phyloP scores from a whole-genome alignment of 2,888 invertebrate species.

The Exephanes ischioxanthus region DNA sequence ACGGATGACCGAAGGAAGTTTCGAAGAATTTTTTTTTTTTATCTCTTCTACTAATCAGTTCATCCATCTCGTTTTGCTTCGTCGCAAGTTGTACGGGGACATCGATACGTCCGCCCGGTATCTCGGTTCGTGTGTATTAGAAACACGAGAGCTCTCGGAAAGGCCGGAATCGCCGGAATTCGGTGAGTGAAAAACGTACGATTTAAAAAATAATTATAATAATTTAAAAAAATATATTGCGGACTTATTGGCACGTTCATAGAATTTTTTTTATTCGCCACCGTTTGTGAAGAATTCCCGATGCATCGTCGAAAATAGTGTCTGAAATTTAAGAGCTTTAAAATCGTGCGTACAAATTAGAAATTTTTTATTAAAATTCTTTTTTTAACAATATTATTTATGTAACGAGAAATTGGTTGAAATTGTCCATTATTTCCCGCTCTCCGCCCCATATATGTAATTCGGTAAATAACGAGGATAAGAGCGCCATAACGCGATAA shows the following conservation, averaged over 20 bases:
- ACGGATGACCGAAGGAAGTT: background rate
- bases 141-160: slow-evolving; percentile 7
- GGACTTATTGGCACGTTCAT: background rate
- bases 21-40: background rate
- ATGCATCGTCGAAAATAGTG: background rate
- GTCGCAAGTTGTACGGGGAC: background rate
- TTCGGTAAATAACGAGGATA: slow-evolving; percentile 17
- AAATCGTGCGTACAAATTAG: background rate
- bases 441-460: background rate
- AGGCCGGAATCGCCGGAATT: slow-evolving; percentile 18
- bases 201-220: background rate
- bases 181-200: background rate
- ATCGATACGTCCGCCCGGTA: background rate
- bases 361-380: background rate
- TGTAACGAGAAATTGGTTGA: too few species aligned
- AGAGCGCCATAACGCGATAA: slow-evolving; percentile 36
- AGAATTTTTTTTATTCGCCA: background rate
- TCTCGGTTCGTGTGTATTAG: background rate
- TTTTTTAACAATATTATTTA: background rate
- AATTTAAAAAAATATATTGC: background rate
- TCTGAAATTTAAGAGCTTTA: background rate
- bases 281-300: background rate
- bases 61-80: slow-evolving; percentile 6
- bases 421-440: too few species aligned
- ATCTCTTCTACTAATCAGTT: slow-evolving; percentile 9